Evolutionary conservation across 2,113 vertebrate genomes (phyloP), one percentile per base, ranked within the genome.

Genomic region (Gambusia affinis): DNA sequence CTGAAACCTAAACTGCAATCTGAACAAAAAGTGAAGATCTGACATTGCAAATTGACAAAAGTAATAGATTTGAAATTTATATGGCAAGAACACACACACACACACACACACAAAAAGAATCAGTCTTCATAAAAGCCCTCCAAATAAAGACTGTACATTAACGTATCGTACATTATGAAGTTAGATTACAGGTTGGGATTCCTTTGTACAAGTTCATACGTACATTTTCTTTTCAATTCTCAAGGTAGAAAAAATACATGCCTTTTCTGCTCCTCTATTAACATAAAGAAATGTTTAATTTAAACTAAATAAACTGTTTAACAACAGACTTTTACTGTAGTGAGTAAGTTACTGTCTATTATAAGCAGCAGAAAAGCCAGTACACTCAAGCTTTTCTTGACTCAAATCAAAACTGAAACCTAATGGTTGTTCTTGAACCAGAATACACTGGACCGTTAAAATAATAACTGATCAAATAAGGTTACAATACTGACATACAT

Each of bases 211-310:
- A 78, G 80, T 88, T 79, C 84, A 85, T 93, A 95, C 92, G 39
- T 66, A 66, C 47, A 92, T 93, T 89, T 88, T 92, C 73, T 81
- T 76, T 75, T 92, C 67, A 82, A 76, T 74, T 87, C 85, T 89
- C 57, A 70, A 88, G 88, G 93, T 95, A 95, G 95, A 96, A 96
- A 95, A 85, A 94, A 94, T 84, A 93, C 87, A 93, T 87, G 94
- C 94, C 88, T 90, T 94, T 93, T 92, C 80, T 37, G 77, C 69
- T 42, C 73, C 73, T 76, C 77, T 89, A 79, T 90, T 75, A 73
- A 76, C 79, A 88, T 19, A 78, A 85, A 60, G 47, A 80, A 78
- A 85, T 73, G 1, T 44, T 72, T 81, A 44, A 78, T 79, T 81
- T 82, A 81, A 85, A 62, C 71, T 73, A 67, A 77, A 3, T 54